Evolutionary conservation across 2,888 invertebrate genomes (phyloP), one percentile per base, ranked within the genome.

Genomic region (Branchinecta sandiegonensis): DNA sequence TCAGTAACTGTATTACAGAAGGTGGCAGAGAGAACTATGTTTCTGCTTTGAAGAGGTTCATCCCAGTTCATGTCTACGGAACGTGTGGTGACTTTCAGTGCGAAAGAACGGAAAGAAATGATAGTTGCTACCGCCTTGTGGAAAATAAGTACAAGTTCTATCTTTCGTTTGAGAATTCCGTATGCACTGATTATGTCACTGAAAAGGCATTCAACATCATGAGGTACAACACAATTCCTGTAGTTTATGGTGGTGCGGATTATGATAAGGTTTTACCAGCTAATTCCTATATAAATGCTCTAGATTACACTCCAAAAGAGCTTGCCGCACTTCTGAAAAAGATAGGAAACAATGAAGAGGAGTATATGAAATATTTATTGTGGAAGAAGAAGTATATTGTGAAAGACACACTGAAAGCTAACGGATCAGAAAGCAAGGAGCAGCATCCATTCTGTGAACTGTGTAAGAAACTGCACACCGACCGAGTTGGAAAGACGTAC

Each of bases 1-100:
- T 71, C 47, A 70, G 71, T 48, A 69, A 73, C 66, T 73, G 73
- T 66, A 46, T 48, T 37, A 72, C 73, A 8, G 64, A 67, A 9
- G 67, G 72, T 63, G 50, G 67, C n/a, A 68, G 73, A 48, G 71
- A 72, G 66, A 48, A 68, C 12, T 72, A 70, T 67, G 72, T 73
- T 11, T 46, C 66, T 10, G 67, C 68, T 17, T 65, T 72, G 48
- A 68, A 70, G 65, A 69, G 71, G 47, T 66, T 70, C 65, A 66
- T 72, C 23, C 67, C 56, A 9, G 69, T 72, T 13, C 71, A 71
- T 65, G 48, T 72, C 47, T 72, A 70, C 50, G 72, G 72, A 11
- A 65, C 37, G 65, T 46, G 56, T 63, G 67, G 69, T 46, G 46
- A 48, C 8, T 46, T 65, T 47, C 65, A 68, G 11, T 64, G 67